These are phyloP conservation scores for Pseudochirops cupreus DNA, from an alignment of 2,797 vertebrate species.

Conservation along the genomic window DNA sequence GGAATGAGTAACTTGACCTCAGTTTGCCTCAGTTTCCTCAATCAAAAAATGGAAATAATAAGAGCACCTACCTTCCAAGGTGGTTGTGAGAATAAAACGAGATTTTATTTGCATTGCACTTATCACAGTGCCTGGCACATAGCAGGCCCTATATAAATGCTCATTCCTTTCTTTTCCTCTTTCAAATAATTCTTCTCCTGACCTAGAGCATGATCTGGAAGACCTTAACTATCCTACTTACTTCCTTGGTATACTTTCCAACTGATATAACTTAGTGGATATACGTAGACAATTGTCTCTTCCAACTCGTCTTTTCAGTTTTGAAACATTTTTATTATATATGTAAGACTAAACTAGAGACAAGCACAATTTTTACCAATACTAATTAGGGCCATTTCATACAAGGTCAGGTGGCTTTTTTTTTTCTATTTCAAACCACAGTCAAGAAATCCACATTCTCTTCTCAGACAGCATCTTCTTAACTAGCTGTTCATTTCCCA, in stretches of 20 bases:
- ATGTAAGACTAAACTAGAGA: background rate
- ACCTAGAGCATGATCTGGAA: background rate
- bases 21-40: background rate
- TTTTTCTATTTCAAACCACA: background rate
- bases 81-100: background rate
- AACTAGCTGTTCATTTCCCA: background rate
- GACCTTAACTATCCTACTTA: background rate
- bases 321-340: background rate
- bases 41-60: background rate
- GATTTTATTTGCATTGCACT: background rate
- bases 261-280: background rate
- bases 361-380: background rate
- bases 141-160: background rate
- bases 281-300: background rate
- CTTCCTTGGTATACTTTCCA: background rate
- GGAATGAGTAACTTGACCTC: background rate
- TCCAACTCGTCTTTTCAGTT: background rate
- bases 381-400: background rate
- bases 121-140: background rate
- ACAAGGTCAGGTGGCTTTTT: background rate
- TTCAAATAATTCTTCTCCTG: background rate
- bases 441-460: background rate
- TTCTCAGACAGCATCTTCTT: background rate
- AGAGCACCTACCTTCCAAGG: background rate
- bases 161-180: background rate